Conservation (phyloP, 2,113 vertebrate species). For the Callipepla californica region DNA sequence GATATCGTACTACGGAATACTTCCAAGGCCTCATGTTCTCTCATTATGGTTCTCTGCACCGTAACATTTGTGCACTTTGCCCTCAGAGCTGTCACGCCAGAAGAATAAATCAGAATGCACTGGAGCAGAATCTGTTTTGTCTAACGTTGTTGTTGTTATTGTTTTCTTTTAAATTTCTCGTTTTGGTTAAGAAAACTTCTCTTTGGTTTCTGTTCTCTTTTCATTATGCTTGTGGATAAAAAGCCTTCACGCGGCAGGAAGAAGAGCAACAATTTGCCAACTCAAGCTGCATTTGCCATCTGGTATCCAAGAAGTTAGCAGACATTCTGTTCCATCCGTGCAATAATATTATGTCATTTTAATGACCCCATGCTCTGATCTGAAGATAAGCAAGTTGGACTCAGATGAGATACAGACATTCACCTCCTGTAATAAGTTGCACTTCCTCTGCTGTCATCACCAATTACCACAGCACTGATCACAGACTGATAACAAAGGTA, state of each 20-base stretch:
- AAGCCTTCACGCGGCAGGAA: conserved; percentile 59
- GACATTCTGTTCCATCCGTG: conserved; percentile 36
- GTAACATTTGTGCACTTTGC: not conserved
- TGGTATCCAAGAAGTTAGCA: conserved; percentile 56
- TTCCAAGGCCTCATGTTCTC: not conserved
- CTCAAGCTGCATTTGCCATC: conserved; percentile 71
- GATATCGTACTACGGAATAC: not conserved
- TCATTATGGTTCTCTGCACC: not conserved
- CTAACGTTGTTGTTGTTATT: not conserved
- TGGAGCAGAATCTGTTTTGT: conserved; percentile 8
- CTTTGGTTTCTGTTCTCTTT: conserved; percentile 35
- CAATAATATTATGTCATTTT: conserved; percentile 46
- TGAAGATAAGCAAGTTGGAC: conserved; percentile 49
- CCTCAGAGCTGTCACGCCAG: not conserved
- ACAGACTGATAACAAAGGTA: conserved; percentile 22
- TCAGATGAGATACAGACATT: conserved; percentile 43
- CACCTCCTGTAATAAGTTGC: conserved; percentile 24
- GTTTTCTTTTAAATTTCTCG: conserved; percentile 41
- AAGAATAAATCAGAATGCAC: conserved; percentile 27
- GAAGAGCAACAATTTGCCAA: conserved; percentile 71
- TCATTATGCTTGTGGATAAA: conserved; percentile 57
- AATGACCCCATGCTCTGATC: conserved; percentile 21
- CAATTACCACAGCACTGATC: conserved; percentile 36
- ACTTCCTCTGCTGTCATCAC: conserved; percentile 44
- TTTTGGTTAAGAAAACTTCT: conserved; percentile 60